Percentiles rank a stretch among this genome's conserved stretches.
Conservation (phyloP, 2,888 invertebrate species). For the Nomada hirtipes region DNA sequence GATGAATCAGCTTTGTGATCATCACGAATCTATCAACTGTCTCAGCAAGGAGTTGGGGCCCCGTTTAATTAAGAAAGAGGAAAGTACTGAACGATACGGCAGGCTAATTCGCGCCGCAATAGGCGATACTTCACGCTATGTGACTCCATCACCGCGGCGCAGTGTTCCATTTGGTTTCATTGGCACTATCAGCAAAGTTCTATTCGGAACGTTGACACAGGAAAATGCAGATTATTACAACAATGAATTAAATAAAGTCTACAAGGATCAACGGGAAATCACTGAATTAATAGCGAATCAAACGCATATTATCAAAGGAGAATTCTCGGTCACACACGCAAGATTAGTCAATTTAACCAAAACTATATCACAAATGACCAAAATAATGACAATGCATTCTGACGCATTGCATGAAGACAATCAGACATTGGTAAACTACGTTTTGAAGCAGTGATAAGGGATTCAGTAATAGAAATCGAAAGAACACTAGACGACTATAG, state of each 20-base stretch:
- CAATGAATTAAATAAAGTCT: neutral
- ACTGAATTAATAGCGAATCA: neutral
- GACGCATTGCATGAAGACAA: neutral
- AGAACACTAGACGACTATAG: neutral
- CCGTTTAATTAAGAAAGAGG: no score
- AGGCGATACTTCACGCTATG: no score
- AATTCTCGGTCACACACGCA: neutral
- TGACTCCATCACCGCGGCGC: no score
- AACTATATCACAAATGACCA: neutral
- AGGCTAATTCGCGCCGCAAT: rapidly evolving
- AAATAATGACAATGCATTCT: neutral
- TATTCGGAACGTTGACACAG: neutral
- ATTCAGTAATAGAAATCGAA: neutral
- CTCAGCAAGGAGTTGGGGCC: no score
- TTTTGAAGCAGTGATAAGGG: neutral
- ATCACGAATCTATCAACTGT: no score
- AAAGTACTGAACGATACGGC: no score
- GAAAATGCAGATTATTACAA: neutral
- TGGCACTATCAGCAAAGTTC: neutral
- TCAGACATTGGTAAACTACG: neutral
- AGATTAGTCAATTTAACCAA: neutral
- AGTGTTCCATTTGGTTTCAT: neutral
- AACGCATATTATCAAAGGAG: neutral
- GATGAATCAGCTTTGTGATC: no score
- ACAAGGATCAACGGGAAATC: neutral